Base-by-base conservation (phyloP, 1,140 invertebrate species). In the Euura lappo region DNA sequence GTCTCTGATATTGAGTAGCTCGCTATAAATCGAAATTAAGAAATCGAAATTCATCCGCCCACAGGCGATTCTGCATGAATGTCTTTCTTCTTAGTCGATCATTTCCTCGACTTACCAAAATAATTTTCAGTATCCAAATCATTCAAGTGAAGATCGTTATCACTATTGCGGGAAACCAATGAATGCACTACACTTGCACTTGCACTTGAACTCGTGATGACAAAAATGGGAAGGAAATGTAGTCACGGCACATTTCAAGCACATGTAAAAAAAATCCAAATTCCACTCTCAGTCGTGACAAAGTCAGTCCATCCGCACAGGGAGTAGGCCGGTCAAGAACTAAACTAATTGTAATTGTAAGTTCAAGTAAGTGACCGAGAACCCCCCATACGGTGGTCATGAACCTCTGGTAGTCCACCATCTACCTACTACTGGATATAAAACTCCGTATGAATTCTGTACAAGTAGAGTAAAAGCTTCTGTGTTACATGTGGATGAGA, bases 41-140 rank as follows among this genome's bases (percentile, higher is more conserved):
- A 60, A n/a, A 60, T 60, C 51, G 6, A 60, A 60, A 60, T 11
- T 60, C 10, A 4, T 28, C 28, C 51, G 6, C 51, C 51, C 51
- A 60, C 51, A 28, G 28, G 51, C 51, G 51, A 0, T 3, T 60
- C 3, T 60, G 6, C 13, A 60, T 6, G 6, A 60, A 8, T 60
- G 10, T 60, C 51, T 6, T 60, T 60, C 13, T 60, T 60, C 6
- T 6, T 6, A 3, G 13, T 60, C 13, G 10, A n/a, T 28, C 28
- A 1, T 28, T 28, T 28, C 28, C 28, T 28, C 28, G 3, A 51
- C 82, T 87, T 80, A 87, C 85, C 86, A 85, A 80, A 79, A 86
- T 77, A 43, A 84, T 78, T 66, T 83, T 84, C 28, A 84, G 84
- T 84, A 86, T 85, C 85, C 85, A 87, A 84, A 87, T 87, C 86